phyloP scores from a whole-genome alignment of 2,888 invertebrate species.

The Drosophila atroscutellata region DNA sequence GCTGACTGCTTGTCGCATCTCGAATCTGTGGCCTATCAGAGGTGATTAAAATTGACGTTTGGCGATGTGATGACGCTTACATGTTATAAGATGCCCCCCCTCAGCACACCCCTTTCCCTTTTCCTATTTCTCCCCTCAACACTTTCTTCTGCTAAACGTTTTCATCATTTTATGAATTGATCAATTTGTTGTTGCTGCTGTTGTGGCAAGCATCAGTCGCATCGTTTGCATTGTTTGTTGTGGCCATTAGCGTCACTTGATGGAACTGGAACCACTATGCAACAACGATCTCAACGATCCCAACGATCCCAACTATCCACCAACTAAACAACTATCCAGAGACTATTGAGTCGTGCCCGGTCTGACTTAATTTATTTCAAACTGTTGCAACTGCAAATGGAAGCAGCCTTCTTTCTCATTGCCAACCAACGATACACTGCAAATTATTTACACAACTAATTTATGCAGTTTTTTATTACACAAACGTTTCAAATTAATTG shows the following conservation, averaged over 20 bases:
- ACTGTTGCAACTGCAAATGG: conserved; percentile 64
- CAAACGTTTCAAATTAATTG: conserved; percentile 59
- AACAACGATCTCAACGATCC: conserved; percentile 10
- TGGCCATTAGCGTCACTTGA: conserved; percentile 80
- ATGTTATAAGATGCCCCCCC: background rate
- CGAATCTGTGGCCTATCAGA: conserved; percentile 50
- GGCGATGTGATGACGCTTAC: conserved; percentile 60
- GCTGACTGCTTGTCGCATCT: background rate
- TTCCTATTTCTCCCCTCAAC: conserved; percentile 41
- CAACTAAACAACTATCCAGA: conserved; percentile 16
- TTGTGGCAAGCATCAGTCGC: conserved; percentile 48
- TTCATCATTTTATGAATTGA: conserved; percentile 82
- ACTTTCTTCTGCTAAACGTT: conserved; percentile 80
- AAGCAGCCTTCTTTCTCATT: conserved; percentile 9
- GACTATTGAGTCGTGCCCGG: conserved; percentile 48
- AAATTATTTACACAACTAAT: conserved; percentile 74
- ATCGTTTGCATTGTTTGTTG: conserved; percentile 75
- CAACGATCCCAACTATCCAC: conserved; percentile 13
- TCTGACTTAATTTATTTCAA: conserved; percentile 76
- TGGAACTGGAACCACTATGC: conserved; percentile 55
- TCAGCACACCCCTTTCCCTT: background rate
- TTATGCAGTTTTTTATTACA: conserved; percentile 54
- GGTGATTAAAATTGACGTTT: conserved; percentile 80
- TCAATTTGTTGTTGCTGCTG: conserved; percentile 71
- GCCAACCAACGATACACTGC: conserved; percentile 6